These are phyloP conservation scores for Hydropsyche betteni DNA, from an alignment of 2,888 invertebrate genomes.

Conservation along the genomic window DNA sequence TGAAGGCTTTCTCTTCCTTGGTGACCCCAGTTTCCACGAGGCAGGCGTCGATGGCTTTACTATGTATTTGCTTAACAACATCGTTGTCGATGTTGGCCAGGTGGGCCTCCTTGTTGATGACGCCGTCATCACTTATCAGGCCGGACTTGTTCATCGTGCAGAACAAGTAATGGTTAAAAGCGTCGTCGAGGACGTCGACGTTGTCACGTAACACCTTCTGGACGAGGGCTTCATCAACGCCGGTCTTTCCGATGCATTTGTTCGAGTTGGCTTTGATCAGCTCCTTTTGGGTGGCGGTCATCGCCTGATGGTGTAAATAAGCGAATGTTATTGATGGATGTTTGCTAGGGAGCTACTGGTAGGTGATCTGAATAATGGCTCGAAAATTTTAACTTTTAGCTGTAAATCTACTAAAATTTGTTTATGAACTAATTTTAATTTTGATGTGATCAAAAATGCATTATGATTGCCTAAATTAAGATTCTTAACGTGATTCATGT, in stretches of 20 bases:
- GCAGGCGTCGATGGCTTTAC: constrained; percentile 45
- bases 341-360: no score
- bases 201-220: constrained; percentile 63
- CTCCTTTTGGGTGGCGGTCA: constrained; percentile 64
- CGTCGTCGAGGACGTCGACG: constrained; percentile 58
- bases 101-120: constrained; percentile 47
- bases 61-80: constrained; percentile 39
- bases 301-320: constrained; percentile 55
- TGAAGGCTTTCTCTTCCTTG: constrained; percentile 40
- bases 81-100: constrained; percentile 43
- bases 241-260: constrained; percentile 61
- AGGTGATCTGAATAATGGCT: no score
- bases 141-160: constrained; percentile 52
- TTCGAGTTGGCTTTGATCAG: constrained; percentile 62
- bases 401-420: no score
- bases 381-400: no score
- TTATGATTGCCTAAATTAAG: no score
- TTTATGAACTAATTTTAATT: no score
- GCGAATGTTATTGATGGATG: no score
- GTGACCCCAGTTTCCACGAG: constrained; percentile 38
- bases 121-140: constrained; percentile 48
- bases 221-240: constrained; percentile 60
- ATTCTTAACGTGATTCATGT: no score
- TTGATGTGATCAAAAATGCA: no score
- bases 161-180: constrained; percentile 53